Evolutionary conservation across 2,888 invertebrate species (phyloP).

Genomic region (Conchocele bisecta): DNA sequence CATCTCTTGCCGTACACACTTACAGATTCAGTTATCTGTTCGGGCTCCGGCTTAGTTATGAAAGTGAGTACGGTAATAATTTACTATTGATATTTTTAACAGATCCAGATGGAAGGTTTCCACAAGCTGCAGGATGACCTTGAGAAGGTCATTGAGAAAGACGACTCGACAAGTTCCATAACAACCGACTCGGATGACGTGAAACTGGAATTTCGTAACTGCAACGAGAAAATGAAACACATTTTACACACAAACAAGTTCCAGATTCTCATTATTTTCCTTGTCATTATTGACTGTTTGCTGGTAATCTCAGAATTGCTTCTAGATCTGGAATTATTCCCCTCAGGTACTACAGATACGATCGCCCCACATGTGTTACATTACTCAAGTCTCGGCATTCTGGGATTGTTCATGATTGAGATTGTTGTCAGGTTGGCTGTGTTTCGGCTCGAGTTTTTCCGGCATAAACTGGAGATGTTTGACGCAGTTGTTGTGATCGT

Average conservation of each 20-base stretch:
- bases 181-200: conserved; percentile 79
- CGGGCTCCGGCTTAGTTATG: too few relatives aligned
- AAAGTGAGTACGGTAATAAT: too few relatives aligned
- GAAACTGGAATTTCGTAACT: conserved; percentile 64
- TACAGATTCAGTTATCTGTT: too few relatives aligned
- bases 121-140: conserved; percentile 80
- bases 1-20: too few relatives aligned
- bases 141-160: conserved; percentile 80
- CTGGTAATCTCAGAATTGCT: conserved; percentile 82
- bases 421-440: conserved; percentile 80
- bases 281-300: conserved; percentile 82
- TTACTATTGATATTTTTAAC: conserved; percentile 45
- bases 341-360: conserved; percentile 57
- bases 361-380: conserved; percentile 79
- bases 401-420: conserved; percentile 81
- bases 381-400: conserved; percentile 80
- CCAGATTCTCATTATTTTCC: conserved; percentile 80
- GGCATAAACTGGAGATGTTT: conserved; percentile 82
- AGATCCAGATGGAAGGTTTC: conserved; percentile 81
- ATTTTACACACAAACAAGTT: conserved; percentile 77
- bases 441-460: conserved; percentile 81
- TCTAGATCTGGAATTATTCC: conserved; percentile 80
- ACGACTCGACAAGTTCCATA: conserved; percentile 77
- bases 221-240: conserved; percentile 68
- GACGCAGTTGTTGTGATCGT: conserved; percentile 82